Evolutionary conservation across 2,888 invertebrate genomes (phyloP).

Genomic region (Philonicus albiceps): DNA sequence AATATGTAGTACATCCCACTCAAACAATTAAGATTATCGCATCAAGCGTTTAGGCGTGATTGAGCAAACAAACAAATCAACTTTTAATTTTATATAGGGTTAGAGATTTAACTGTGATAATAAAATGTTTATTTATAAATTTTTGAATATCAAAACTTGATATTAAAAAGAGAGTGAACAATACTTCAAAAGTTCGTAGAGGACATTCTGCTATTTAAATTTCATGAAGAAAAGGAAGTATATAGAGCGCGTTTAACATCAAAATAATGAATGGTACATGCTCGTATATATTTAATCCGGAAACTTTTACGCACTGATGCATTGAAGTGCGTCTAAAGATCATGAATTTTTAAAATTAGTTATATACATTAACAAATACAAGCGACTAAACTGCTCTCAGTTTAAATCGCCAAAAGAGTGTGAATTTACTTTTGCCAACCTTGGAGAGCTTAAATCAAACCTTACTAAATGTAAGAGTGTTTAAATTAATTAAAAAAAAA

Average conservation of each 20-base stretch:
- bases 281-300: background rate
- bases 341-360: background rate
- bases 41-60: too few species aligned
- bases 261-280: background rate
- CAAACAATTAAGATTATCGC: too few species aligned
- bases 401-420: background rate
- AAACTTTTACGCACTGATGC: background rate
- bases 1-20: too few species aligned
- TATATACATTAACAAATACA: background rate
- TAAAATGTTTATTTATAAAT: too few species aligned
- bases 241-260: background rate
- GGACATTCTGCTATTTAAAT: too few species aligned
- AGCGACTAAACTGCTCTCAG: background rate
- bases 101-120: too few species aligned
- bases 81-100: too few species aligned
- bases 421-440: background rate
- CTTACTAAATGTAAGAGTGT: background rate
- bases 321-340: background rate
- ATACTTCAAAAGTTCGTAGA: too few species aligned
- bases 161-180: too few species aligned
- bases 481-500: background rate
- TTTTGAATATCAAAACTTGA: too few species aligned
- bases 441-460: background rate
- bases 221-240: too few species aligned
- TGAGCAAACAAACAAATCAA: too few species aligned